Evolutionary conservation across 2,113 vertebrate species (phyloP).

Genomic region (Pyxicephalus adspersus): DNA sequence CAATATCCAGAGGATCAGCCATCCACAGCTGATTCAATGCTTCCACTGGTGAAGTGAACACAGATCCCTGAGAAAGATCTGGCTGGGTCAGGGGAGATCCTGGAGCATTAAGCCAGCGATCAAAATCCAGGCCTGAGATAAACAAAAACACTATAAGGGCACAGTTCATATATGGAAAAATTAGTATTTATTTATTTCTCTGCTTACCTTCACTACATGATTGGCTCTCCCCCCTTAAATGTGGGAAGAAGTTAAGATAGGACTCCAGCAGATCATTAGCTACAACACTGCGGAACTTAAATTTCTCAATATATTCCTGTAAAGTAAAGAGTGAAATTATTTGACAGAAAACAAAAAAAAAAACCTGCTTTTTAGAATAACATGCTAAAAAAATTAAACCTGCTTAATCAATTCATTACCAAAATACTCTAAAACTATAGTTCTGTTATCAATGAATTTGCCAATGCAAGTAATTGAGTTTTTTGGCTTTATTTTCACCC

Average conservation of each 20-base stretch:
- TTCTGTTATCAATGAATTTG: too few species aligned
- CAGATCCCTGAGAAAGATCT: conserved; percentile 87
- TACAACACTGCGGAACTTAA: conserved; percentile 90
- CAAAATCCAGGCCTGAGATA: conserved; percentile 87
- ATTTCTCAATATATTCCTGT: conserved; percentile 92
- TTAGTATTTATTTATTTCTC: neutral
- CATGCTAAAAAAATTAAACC: neutral
- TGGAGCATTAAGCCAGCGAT: conserved; percentile 90
- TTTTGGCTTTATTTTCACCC: too few species aligned
- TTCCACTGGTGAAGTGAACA: conserved; percentile 85
- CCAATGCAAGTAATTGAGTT: too few species aligned
- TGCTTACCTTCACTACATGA: conserved; percentile 82
- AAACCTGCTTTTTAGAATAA: too few species aligned
- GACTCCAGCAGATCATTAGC: conserved; percentile 92
- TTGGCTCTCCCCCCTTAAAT: conserved; percentile 84
- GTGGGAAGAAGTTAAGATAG: conserved; percentile 89
- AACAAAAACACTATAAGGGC: neutral
- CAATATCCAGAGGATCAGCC: conserved; percentile 71
- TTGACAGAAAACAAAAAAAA: conserved; percentile 6
- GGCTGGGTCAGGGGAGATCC: conserved; percentile 90
- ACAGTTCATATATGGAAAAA: neutral
- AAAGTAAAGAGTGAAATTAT: neutral
- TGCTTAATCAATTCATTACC: too few species aligned
- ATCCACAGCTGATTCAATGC: conserved; percentile 87
- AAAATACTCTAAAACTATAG: too few species aligned